Evolutionary conservation across 2,797 vertebrate genomes (phyloP), one percentile per base, ranked within the genome.

Genomic region (Xenopus petersii): DNA sequence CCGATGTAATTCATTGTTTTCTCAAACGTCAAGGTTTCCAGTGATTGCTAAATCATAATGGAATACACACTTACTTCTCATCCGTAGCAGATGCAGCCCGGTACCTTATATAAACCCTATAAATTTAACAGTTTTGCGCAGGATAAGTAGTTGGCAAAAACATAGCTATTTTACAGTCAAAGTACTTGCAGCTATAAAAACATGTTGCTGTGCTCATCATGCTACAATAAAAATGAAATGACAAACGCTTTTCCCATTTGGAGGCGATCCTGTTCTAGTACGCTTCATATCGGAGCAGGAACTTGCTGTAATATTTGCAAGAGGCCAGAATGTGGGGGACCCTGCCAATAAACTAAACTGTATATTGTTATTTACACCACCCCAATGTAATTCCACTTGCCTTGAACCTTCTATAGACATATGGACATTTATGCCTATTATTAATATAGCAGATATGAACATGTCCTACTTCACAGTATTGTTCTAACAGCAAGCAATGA

Each of bases 181-280:
- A 68, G 70, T 73, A 68, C 33, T 77, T 59, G 59, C 75, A 77
- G 75, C 70, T 77, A 73, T 77, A 13, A 77, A 73, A 77, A 77
- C 75, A 77, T 68, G 48, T 73, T 56, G 13, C 58, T 77, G 64
- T 72, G 59, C 56, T 67, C 75, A 67, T 71, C 70, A 63, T 56
- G 65, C 48, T 67, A 72, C 64, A 77, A 67, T 77, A 77, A 77
- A 72, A 77, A 61, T 67, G 60, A 69, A 63, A 63, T 64, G 21
- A 67, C 21, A 73, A 16, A 33, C 48, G 49, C 10, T 33, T 73
- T 68, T 73, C 64, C 58, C 70, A 77, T 54, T 73, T 73, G 70
- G 64, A 56, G 10, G 6, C 1, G 16, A 36, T 26, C 64, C 46
- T 64, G 63, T 21, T 63, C 21, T 7, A 75, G 48, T 48, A 17